phyloP scores from a whole-genome alignment of 2,113 vertebrate genomes.

The Hippopotamus amphibius region DNA sequence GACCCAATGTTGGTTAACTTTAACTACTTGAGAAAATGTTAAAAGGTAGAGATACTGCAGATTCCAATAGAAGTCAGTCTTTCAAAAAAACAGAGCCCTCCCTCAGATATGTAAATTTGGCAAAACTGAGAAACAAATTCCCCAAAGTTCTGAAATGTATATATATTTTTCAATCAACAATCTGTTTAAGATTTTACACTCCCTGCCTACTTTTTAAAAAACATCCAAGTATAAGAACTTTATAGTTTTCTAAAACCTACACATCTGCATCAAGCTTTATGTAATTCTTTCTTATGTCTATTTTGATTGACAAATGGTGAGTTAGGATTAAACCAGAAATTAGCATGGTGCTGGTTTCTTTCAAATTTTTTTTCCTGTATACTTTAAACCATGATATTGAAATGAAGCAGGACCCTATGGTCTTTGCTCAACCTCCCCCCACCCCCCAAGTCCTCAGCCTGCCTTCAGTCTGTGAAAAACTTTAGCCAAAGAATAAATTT shows the following conservation, averaged over 20 bases:
- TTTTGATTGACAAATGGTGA: background rate
- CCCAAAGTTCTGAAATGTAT: background rate
- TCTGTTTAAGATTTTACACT: conserved; percentile 5
- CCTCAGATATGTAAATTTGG: background rate
- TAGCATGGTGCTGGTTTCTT: background rate
- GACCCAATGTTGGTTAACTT: background rate
- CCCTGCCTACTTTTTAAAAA: background rate
- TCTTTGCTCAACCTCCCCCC: no score
- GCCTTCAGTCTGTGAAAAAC: no score
- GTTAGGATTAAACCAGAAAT: conserved; percentile 17
- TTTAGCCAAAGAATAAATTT: no score
- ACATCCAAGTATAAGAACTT: background rate
- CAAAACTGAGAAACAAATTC: conserved; percentile 8
- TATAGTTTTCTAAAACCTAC: background rate
- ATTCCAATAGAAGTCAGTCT: conserved; percentile 9
- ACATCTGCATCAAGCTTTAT: background rate
- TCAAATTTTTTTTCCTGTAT: background rate
- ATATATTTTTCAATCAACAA: background rate
- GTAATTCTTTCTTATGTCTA: background rate
- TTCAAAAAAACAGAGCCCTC: background rate
- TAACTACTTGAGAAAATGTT: background rate
- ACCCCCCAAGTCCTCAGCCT: no score
- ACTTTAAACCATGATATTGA: background rate
- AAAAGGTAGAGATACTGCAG: background rate
- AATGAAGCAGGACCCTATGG: no score